These are phyloP conservation scores for Sisor rabdophorus DNA, from an alignment of 2,113 vertebrate genomes.

Conservation along the genomic window DNA sequence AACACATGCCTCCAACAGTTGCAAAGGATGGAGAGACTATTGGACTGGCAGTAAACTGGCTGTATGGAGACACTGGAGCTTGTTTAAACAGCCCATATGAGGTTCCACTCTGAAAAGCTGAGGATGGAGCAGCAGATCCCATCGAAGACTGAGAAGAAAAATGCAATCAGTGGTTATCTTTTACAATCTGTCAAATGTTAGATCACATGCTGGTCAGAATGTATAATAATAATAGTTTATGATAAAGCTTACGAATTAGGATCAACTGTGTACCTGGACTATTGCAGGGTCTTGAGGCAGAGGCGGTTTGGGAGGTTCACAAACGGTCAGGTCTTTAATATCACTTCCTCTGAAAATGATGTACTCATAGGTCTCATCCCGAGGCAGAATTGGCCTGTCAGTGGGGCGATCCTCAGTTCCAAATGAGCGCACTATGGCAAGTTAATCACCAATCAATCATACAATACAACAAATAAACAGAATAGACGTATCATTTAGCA, in stretches of 20 bases:
- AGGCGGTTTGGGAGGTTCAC: conserved; percentile 90
- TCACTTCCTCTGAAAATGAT: conserved; percentile 98
- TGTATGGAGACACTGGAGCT: conserved; percentile 83
- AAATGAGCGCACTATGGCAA: conserved; percentile 83
- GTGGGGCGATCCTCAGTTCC: conserved; percentile 95
- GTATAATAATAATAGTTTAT: neutral
- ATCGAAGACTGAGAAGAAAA: conserved; percentile 80
- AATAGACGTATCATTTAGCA: no score
- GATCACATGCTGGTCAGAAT: neutral
- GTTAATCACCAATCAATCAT: neutral
- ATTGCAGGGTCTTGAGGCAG: conserved; percentile 96
- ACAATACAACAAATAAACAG: neutral
- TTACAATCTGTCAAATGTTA: no score
- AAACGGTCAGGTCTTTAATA: conserved; percentile 96
- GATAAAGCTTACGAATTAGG: no score
- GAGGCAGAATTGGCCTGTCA: conserved; percentile 89
- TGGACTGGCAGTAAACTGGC: conserved; percentile 80
- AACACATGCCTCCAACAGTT: conserved; percentile 76
- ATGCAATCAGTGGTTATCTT: neutral
- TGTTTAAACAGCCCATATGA: conserved; percentile 87
- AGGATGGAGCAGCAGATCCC: conserved; percentile 72
- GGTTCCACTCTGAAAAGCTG: conserved; percentile 82
- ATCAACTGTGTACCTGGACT: conserved; percentile 77
- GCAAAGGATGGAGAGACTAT: conserved; percentile 83
- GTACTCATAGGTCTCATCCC: conserved; percentile 96